Conservation (phyloP, 2,113 vertebrate species). For the Ovis canadensis region DNA sequence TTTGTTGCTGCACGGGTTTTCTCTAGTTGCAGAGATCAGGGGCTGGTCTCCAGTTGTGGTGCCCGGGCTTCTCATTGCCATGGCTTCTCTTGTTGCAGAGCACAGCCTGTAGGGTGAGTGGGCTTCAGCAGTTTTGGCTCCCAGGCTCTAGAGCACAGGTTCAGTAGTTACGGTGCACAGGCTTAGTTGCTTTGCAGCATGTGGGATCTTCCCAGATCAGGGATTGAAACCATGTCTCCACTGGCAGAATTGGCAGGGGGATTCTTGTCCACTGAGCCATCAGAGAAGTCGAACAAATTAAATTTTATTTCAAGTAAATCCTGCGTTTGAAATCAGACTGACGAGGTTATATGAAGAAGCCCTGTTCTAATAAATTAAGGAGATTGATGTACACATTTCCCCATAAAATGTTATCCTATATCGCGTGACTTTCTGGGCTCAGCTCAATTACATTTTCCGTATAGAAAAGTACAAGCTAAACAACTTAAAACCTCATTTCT, state of each 20-base stretch:
- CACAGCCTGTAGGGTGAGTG: background rate
- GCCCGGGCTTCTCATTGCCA: background rate
- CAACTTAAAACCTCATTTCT: background rate
- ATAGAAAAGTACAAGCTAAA: background rate
- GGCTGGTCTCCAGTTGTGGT: background rate
- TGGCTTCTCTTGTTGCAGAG: background rate
- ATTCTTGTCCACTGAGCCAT: background rate
- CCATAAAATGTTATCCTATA: background rate
- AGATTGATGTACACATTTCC: background rate
- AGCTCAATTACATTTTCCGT: background rate
- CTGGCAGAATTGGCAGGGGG: background rate
- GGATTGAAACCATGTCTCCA: background rate
- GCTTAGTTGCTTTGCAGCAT: background rate
- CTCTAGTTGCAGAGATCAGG: background rate
- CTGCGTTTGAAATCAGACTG: background rate
- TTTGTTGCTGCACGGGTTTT: background rate
- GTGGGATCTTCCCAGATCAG: background rate
- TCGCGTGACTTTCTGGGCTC: background rate
- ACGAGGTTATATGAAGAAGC: background rate
- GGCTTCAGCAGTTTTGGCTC: background rate
- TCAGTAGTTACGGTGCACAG: background rate
- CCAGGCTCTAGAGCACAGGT: background rate
- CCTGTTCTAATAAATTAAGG: background rate
- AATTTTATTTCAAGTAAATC: constrained; percentile 35
- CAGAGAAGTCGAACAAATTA: background rate